Evolutionary conservation across 2,113 vertebrate genomes (phyloP).

Genomic region (Notiomystis cincta): DNA sequence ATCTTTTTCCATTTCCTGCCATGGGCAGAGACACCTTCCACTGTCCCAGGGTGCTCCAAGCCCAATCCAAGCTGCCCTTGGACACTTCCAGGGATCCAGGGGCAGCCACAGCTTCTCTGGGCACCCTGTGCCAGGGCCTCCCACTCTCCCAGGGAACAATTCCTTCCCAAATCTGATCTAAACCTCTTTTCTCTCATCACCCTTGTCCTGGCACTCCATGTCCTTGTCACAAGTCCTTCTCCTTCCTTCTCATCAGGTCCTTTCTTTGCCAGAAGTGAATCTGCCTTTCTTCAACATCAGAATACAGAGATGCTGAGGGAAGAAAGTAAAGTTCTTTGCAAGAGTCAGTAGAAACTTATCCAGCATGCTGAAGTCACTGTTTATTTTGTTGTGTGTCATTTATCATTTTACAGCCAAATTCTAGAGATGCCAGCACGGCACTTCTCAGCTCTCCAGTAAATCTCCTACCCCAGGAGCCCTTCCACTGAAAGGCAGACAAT

Average conservation of each 20-base stretch:
- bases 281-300: background rate
- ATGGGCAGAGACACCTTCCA: background rate
- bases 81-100: background rate
- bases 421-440: background rate
- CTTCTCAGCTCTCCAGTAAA: background rate
- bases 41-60: background rate
- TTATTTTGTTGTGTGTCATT: background rate
- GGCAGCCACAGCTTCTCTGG: background rate
- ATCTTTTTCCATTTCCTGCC: rapidly evolving
- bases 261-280: background rate
- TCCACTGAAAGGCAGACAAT: background rate
- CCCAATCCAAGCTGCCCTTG: rapidly evolving
- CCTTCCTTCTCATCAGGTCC: background rate
- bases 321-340: background rate
- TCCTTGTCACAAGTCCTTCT: background rate
- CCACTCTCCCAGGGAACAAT: background rate
- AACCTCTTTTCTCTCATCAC: background rate
- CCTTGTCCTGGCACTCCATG: background rate
- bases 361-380: background rate
- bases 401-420: background rate
- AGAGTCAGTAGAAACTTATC: background rate
- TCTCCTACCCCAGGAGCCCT: background rate
- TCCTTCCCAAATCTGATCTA: background rate
- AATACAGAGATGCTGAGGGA: background rate
- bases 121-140: background rate